phyloP scores from a whole-genome alignment of 1,140 invertebrate species.

The Megathymus violae region DNA sequence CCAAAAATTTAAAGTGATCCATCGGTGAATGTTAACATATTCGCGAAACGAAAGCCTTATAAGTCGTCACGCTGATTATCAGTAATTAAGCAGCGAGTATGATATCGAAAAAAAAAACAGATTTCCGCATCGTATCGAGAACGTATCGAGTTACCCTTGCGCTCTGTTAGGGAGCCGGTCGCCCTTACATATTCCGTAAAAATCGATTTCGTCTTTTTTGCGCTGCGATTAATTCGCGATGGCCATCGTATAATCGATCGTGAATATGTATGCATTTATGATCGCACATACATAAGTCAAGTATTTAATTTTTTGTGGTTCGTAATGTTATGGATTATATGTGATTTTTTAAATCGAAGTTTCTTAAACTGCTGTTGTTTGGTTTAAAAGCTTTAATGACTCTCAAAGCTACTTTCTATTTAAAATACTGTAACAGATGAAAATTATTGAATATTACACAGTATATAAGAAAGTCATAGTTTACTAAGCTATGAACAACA shows the following conservation, averaged over 20 bases:
- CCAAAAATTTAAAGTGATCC: conserved; percentile 18
- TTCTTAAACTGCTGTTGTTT: not conserved
- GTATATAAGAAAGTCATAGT: too few relatives aligned
- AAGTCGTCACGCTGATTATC: conserved; percentile 36
- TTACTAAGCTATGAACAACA: too few relatives aligned
- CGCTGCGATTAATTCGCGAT: conserved; percentile 7
- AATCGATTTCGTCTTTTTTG: conserved; percentile 9
- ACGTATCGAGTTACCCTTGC: conserved; percentile 57
- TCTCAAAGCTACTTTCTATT: too few relatives aligned
- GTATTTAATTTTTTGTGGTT: conserved; percentile 6
- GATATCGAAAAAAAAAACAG: conserved; percentile 54
- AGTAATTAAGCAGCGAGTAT: conserved; percentile 46
- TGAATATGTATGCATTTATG: conserved; percentile 30
- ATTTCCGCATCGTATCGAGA: conserved; percentile 50
- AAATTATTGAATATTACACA: too few relatives aligned
- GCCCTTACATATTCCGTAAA: conserved; percentile 37
- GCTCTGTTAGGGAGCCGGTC: conserved; percentile 43
- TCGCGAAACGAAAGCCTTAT: conserved; percentile 24
- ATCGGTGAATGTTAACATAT: conserved; percentile 10
- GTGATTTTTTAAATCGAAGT: not conserved
- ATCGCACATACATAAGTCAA: conserved; percentile 7
- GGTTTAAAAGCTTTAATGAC: too few relatives aligned
- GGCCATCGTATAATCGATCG: conserved; percentile 22
- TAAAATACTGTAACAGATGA: too few relatives aligned
- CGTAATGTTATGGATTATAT: conserved; percentile 18